Evolutionary conservation across 2,113 vertebrate species (phyloP).

Genomic region (Oryzias woworae): DNA sequence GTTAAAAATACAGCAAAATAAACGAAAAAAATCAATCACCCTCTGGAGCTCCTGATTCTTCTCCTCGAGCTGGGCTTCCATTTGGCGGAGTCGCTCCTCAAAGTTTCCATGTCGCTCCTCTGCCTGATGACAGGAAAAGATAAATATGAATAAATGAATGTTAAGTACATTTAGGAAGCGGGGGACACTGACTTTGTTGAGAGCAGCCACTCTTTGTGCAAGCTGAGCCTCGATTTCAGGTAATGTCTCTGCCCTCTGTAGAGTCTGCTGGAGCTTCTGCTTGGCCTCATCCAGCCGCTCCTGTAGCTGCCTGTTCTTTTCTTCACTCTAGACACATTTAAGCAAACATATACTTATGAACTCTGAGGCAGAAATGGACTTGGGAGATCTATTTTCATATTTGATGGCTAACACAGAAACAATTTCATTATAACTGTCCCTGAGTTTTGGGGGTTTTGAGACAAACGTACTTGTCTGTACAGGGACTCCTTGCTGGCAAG

Average conservation of each 20-base stretch:
- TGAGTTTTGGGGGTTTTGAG: neutral
- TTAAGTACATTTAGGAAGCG: neutral
- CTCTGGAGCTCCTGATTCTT: slow-evolving; percentile 93
- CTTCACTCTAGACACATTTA: slow-evolving; percentile 82
- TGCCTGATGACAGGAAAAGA: slow-evolving; percentile 71
- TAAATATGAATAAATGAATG: neutral
- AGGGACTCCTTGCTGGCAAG: slow-evolving; percentile 93
- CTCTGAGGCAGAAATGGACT: neutral
- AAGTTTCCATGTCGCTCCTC: slow-evolving; percentile 93
- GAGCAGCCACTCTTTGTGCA: slow-evolving; percentile 89
- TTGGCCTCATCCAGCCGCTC: slow-evolving; percentile 92
- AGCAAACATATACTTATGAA: neutral
- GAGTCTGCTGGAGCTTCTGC: slow-evolving; percentile 92
- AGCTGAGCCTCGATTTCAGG: slow-evolving; percentile 93
- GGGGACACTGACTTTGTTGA: slow-evolving; percentile 83
- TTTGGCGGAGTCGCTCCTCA: slow-evolving; percentile 88
- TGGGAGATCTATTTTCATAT: neutral
- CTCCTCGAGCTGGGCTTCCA: slow-evolving; percentile 90
- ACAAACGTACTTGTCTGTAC: slow-evolving; percentile 84
- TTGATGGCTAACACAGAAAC: neutral
- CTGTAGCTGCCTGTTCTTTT: slow-evolving; percentile 91
- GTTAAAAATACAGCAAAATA: neutral
- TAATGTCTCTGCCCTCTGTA: slow-evolving; percentile 90
- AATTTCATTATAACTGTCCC: neutral
- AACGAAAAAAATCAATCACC: slow-evolving; percentile 64